Evolutionary conservation across 2,113 vertebrate genomes (phyloP), one percentile per base, ranked within the genome.

Genomic region (Agelaius phoeniceus): DNA sequence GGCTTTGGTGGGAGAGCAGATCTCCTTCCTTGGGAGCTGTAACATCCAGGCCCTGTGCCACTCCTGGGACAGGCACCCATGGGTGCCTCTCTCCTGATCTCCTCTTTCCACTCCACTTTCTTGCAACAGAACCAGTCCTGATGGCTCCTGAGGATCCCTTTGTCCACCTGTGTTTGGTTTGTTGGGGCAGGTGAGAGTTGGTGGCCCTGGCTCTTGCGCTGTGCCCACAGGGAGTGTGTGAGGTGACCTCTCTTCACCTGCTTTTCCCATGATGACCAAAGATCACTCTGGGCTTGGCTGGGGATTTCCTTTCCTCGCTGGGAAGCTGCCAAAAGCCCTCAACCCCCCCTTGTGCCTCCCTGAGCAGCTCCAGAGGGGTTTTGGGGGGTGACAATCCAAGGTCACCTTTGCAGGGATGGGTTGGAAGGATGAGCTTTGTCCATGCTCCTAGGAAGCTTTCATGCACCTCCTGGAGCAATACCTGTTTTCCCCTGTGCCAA

Each of bases 151-250:
- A 52, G 52, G 51, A n/a, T 27, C 68, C 83, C 62, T 39, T 51
- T 23, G 52, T 23, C 39, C 58, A 13, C 12, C 62, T 4, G 24
- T 0, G 8, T 11, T 69, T 73, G 83, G 23, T 84, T 21, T 10
- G n/a, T 0, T 44, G 91, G 76, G 49, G 68, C n/a, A 26, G 67
- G 67, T 77, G 86, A 3, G 58, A 13, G 11, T 15, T 2, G 27
- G 68, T 89, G 93, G 80, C 68, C 7, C 24, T 1, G 4, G 31
- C 13, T 18, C 41, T 33, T 2, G 55, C 30, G 30, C 39, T 0
- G 2, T 21, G 62, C 75, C 44, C 1, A 0, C 77, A n/a, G 44
- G 54, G 55, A 69, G 19, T 2, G 2, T 9, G 35, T 0, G 1
- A 44, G n/a, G 5, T 52, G 28, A 63, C 24, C 39, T 67, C 48